Base-by-base conservation (phyloP, 2,888 invertebrate species). In the Monochamus alternatus region DNA sequence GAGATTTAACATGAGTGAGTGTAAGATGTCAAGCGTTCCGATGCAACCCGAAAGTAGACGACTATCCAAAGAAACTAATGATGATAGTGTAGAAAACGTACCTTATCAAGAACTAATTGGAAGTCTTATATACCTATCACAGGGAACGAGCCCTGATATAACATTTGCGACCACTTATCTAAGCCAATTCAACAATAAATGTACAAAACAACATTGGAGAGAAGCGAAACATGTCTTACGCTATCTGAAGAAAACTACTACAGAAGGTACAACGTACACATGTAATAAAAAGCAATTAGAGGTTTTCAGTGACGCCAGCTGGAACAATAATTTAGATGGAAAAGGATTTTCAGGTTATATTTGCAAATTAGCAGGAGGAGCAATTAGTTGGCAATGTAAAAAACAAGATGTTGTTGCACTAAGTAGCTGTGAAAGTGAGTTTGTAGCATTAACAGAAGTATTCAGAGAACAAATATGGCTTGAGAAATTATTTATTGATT, bases 371-470 rank as follows among this genome's bases (percentile, higher is more conserved):
- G 62, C 62, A 43, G 62, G 43, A 62, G 43, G 62, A 12, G 62
- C 62, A 12, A 62, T 62, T n/a, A 62, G 14, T 62, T 62, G 62
- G 62, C 62, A 62, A 38, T 62, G 62, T n/a, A 62, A 62, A 12
- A 62, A 62, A 38, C 62, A 62, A 12, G 62, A 62, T 38, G 62
- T 62, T n/a, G 62, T 62, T 12, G 62, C 62, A 12, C n/a, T 62
- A n/a, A 62, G 62, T 14, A 62, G 32, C 30, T 62, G 38, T n/a
- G 62, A 62, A 62, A 62, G 62, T 14, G 62, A 62, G 38, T 62
- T 62, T 38, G 38, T 62, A n/a, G 62, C 62, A 9, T 32, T 62
- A 7, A 62, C 60, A 8, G 60, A 60, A 9, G 12, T 32, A 60
- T 32, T 60, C 31, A 32, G 12, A 9, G 30, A 60, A 30, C 31